Conservation (phyloP, 2,113 vertebrate genomes). For the human region GRCh38 chr5:38462501-38463000, state of each 20-base stretch:
- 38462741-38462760: neutral
- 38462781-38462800: neutral
- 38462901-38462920: constrained; percentile 92
- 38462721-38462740: neutral
- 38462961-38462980: constrained; percentile 95
- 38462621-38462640: accelerated
- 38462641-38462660: neutral
- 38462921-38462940: constrained; percentile 97
- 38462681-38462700: neutral
- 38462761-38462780: neutral
- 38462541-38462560: neutral
- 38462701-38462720: neutral
- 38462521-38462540: neutral
- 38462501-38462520: neutral
- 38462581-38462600: neutral
- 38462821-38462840: neutral
- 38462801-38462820: neutral
- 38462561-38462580: neutral
- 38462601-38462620: neutral
- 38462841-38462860: neutral
- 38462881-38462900: neutral
- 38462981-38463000: constrained; percentile 95
- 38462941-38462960: constrained; percentile 93
- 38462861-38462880: neutral
- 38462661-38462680: accelerated